These are phyloP conservation scores for Calosoma granatense DNA, from an alignment of 1,140 invertebrate genomes.

Conservation along the genomic window DNA sequence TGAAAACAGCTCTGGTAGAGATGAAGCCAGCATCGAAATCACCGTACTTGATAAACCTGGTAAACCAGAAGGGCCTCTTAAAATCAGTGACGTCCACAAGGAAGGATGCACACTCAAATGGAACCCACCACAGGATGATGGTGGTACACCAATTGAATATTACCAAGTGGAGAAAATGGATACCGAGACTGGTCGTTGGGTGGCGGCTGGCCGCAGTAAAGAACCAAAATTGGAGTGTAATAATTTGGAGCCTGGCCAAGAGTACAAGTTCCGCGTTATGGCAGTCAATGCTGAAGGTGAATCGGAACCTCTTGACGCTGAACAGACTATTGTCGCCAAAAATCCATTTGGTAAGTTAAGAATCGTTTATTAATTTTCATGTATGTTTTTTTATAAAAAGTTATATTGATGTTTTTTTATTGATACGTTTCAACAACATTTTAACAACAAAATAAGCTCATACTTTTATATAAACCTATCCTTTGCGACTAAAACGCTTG, in stretches of 20 bases:
- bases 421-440: neutral
- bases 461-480: too few species aligned
- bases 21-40: constrained; percentile 83
- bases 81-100: constrained; percentile 79
- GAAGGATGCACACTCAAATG: constrained; percentile 90
- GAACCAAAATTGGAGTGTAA: constrained; percentile 77
- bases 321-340: constrained; percentile 86
- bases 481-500: neutral
- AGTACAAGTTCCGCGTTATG: constrained; percentile 93
- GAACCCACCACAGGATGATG: constrained; percentile 87
- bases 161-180: constrained; percentile 91
- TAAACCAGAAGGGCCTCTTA: constrained; percentile 85
- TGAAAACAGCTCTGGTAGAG: constrained; percentile 82
- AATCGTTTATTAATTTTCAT: constrained; percentile 10
- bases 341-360: constrained; percentile 82
- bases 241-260: constrained; percentile 80
- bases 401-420: neutral
- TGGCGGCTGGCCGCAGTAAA: constrained; percentile 65
- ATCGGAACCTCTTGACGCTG: constrained; percentile 83
- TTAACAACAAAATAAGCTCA: too few species aligned
- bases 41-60: constrained; percentile 80
- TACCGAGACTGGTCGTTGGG: constrained; percentile 71
- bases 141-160: constrained; percentile 81
- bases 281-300: constrained; percentile 94
- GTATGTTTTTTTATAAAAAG: constrained; percentile 4